A percentile compares a stretch with the other conserved stretches of the same genome.
Conservation (phyloP, 2,888 invertebrate genomes). For the Timema cristinae region DNA sequence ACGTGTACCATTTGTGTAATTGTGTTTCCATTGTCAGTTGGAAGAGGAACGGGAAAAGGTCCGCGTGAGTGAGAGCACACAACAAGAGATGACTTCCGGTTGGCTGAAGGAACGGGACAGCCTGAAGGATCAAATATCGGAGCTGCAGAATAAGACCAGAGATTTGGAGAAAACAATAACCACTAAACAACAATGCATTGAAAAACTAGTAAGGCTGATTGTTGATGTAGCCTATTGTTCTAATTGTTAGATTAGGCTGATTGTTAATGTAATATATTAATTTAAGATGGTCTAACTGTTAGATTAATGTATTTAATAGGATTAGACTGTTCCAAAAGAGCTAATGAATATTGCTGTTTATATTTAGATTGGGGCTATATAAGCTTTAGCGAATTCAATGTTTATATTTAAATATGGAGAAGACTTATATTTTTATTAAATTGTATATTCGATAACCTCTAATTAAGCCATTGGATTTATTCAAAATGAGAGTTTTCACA, state of each 20-base stretch:
- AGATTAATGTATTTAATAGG: neutral
- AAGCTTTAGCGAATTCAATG: no score
- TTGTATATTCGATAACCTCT: no score
- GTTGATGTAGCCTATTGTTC: neutral
- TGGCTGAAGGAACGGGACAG: constrained; percentile 49
- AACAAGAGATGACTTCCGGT: constrained; percentile 38
- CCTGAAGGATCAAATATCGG: constrained; percentile 50
- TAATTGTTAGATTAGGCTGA: neutral
- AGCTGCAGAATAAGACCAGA: constrained; percentile 57
- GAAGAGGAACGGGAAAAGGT: constrained; percentile 37
- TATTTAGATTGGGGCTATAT: no score
- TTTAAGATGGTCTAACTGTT: neutral
- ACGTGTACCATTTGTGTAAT: neutral
- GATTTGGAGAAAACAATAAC: constrained; percentile 55
- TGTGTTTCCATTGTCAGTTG: constrained; percentile 31
- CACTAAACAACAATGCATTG: constrained; percentile 57
- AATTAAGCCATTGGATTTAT: no score
- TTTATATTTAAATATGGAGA: no score
- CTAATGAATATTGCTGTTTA: no score
- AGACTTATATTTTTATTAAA: no score
- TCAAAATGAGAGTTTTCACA: no score
- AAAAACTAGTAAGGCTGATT: constrained; percentile 53
- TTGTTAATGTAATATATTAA: neutral
- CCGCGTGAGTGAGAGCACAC: constrained; percentile 36
- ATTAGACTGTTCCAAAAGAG: no score